These are phyloP conservation scores for Telenomus remus DNA, from an alignment of 1,140 invertebrate genomes.

Conservation along the genomic window DNA sequence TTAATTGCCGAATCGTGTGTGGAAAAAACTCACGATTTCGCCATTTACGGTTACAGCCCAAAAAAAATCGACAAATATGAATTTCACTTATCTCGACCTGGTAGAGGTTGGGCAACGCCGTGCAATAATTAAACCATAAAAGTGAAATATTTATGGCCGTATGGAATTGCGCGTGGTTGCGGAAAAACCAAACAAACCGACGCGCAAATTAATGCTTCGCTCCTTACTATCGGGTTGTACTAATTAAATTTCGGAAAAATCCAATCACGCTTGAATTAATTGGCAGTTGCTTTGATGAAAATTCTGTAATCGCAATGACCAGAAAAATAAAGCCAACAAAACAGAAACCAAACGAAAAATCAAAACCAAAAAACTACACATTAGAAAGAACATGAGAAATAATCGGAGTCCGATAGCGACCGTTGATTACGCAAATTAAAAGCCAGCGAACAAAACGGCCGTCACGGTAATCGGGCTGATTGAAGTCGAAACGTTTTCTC, in stretches of 20 bases:
- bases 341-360: no score
- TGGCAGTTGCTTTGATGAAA: no score
- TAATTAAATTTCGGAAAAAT: no score
- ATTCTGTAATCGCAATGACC: no score
- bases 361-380: no score
- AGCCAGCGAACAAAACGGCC: conserved; percentile 8
- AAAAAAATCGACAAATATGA: background rate
- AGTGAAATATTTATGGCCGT: conserved; percentile 9
- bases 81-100: background rate
- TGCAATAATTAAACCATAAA: conserved; percentile 18
- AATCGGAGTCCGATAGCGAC: no score
- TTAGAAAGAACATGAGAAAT: no score
- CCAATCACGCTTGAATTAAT: no score
- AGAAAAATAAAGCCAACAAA: no score
- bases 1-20: conserved; percentile 40
- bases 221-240: no score
- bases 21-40: conserved; percentile 2
- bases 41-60: background rate
- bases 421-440: background rate
- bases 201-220: background rate
- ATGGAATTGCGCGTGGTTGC: background rate
- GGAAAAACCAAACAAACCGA: conserved; percentile 2
- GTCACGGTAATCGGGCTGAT: conserved; percentile 18
- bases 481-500: conserved; percentile 12
- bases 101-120: background rate